Evolutionary conservation across 2,113 vertebrate genomes (phyloP), one percentile per base, ranked within the genome.

Genomic region (Tyrannus savana): DNA sequence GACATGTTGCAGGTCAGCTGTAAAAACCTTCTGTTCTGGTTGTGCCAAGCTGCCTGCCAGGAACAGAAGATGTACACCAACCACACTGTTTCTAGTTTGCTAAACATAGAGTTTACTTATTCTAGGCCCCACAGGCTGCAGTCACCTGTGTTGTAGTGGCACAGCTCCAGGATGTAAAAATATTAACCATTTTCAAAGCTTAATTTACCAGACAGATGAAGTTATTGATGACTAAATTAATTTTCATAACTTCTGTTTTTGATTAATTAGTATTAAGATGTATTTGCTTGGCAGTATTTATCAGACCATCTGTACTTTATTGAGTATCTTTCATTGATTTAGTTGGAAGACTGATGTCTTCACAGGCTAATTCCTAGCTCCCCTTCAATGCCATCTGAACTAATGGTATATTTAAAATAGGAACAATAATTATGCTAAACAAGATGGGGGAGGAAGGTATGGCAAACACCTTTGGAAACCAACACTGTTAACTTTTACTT

Each of bases 191-290:
- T 91, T 89, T 60, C 37, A 64, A 82, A 37, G 8, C 44, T 82
- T 84, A 55, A 72, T 89, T 91, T 91, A 39, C 60, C 33, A 79
- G 71, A 55, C 7, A 82, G 62, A 76, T 60, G 6, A 89, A 87
- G 63, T 75, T 72, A 72, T 79, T 87, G 17, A 44, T 84, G 58
- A 94, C 82, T 68, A 64, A 19, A 27, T 72, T 91, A 0, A 59
- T 87, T 96, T 91, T 78, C 56, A 42, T 37, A 74, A 92, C 47
- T 89, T 93, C 68, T 92, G 46, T 1, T 67, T 93, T 94, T 79
- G 47, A 87, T 78, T 93, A 87, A 85, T 94, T 75, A 82, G 58
- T 68, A 49, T 56, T 49, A 89, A 77, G 44, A 60, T 0, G 1
- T 25, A 64, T 85, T 94, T 89, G 6, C 31, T 85, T 73, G 35